These are phyloP conservation scores for Phlogophora meticulosa DNA, from an alignment of 2,888 invertebrate genomes.

Conservation along the genomic window DNA sequence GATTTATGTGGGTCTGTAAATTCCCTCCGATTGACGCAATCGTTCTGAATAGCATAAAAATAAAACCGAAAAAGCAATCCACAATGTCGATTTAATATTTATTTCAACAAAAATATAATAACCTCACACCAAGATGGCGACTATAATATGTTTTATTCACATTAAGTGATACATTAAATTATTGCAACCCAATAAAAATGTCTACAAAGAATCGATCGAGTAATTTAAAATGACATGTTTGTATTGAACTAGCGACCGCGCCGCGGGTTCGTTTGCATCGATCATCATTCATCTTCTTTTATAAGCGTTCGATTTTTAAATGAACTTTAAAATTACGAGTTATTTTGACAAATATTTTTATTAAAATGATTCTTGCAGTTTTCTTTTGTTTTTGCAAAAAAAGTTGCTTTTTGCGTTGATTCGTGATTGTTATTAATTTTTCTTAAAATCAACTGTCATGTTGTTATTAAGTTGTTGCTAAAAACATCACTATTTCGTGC, in stretches of 20 bases:
- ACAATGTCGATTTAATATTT: conserved; percentile 26
- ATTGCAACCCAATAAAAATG: conserved; percentile 76
- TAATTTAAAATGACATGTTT: conserved; percentile 76
- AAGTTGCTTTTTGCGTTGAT: not conserved
- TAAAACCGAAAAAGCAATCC: conserved; percentile 13
- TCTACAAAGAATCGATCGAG: conserved; percentile 70
- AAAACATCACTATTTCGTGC: conserved; percentile 21
- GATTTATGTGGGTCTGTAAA: conserved; percentile 22
- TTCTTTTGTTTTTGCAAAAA: conserved; percentile 8
- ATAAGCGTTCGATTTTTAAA: conserved; percentile 47
- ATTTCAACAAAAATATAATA: conserved; percentile 39
- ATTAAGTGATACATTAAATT: conserved; percentile 67
- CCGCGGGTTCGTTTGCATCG: conserved; percentile 59
- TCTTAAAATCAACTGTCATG: not conserved
- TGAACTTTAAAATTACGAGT: conserved; percentile 45
- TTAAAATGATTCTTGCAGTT: conserved; percentile 16
- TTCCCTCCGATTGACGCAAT: conserved; percentile 2
- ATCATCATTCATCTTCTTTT: conserved; percentile 66
- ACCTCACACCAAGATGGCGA: conserved; percentile 47
- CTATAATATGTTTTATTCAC: conserved; percentile 56
- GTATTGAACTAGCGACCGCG: conserved; percentile 64
- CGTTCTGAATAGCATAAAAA: conserved; percentile 13
- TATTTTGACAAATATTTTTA: conserved; percentile 27
- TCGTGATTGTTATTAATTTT: conserved; percentile 11
- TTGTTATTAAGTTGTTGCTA: conserved; percentile 22